Percentiles rank a stretch among this genome's conserved stretches.
Conservation (phyloP, 2,888 invertebrate species). For the Calephelis perditalis region DNA sequence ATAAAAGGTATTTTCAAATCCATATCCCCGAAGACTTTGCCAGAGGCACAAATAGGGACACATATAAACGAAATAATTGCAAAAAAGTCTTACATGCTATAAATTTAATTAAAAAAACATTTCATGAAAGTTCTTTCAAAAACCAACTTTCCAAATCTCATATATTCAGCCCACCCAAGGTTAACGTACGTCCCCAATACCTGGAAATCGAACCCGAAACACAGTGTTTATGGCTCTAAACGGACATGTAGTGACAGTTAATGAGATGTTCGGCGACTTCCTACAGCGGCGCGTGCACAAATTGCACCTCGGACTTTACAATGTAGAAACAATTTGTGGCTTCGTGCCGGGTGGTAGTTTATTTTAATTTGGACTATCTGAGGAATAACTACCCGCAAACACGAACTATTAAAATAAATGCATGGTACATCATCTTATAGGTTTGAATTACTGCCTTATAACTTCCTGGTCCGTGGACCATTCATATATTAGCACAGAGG, state of each 20-base stretch:
- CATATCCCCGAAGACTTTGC: no score
- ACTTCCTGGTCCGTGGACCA: background rate
- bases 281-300: conserved; percentile 33
- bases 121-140: no score
- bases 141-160: background rate
- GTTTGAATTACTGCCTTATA: conserved; percentile 1
- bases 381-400: conserved; percentile 12
- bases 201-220: conserved; percentile 28
- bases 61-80: no score
- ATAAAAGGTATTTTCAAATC: no score
- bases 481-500: background rate
- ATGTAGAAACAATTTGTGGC: conserved; percentile 27
- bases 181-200: conserved; percentile 26
- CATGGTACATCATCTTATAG: conserved; percentile 8
- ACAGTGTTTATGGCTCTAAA: conserved; percentile 33
- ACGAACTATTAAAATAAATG: conserved; percentile 14
- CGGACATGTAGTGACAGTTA: conserved; percentile 27
- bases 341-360: conserved; percentile 23
- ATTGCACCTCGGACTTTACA: conserved; percentile 23
- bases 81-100: no score
- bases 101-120: no score
- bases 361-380: conserved; percentile 16
- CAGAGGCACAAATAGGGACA: no score
- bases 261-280: conserved; percentile 31
- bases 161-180: background rate